Conservation (phyloP, 2,888 invertebrate genomes). For the Anoplius nigerrimus region DNA sequence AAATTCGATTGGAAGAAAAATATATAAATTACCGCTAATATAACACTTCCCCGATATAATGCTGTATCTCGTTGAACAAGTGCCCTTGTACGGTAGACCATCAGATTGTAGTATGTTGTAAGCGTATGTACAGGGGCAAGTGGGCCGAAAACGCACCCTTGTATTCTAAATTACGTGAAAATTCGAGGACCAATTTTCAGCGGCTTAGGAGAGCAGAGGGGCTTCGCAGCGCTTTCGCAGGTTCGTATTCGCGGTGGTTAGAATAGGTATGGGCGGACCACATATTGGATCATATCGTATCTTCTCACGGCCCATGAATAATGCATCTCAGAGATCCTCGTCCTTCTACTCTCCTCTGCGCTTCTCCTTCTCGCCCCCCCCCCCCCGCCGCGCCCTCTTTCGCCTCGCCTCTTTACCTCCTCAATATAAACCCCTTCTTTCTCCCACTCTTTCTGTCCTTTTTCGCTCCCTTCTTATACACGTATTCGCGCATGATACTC, state of each 20-base stretch:
- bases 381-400: slow-evolving; percentile 8
- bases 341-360: slow-evolving; percentile 14
- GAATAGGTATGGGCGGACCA: slow-evolving; percentile 60
- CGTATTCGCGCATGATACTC: slow-evolving; percentile 42
- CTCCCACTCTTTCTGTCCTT: slow-evolving; percentile 2
- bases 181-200: slow-evolving; percentile 72
- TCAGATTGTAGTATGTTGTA: not conserved
- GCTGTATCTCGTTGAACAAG: too few species aligned
- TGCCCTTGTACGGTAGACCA: too few species aligned
- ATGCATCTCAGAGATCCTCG: slow-evolving; percentile 67
- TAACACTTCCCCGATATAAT: too few species aligned
- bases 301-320: slow-evolving; percentile 73
- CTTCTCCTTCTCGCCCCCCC: slow-evolving; percentile 15
- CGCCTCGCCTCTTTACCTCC: not conserved
- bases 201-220: slow-evolving; percentile 68
- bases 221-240: slow-evolving; percentile 43
- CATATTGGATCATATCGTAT: slow-evolving; percentile 75
- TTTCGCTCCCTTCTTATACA: slow-evolving; percentile 7
- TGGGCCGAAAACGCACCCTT: slow-evolving; percentile 18
- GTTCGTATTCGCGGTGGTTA: slow-evolving; percentile 27
- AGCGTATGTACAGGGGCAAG: slow-evolving; percentile 5
- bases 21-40: too few species aligned
- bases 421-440: not conserved
- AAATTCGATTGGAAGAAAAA: too few species aligned
- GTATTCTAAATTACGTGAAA: slow-evolving; percentile 69